A percentile compares a stretch with the other conserved stretches of the same genome.
Conservation (phyloP, 1,140 invertebrate species). For the Leptoteleia sp. region DNA sequence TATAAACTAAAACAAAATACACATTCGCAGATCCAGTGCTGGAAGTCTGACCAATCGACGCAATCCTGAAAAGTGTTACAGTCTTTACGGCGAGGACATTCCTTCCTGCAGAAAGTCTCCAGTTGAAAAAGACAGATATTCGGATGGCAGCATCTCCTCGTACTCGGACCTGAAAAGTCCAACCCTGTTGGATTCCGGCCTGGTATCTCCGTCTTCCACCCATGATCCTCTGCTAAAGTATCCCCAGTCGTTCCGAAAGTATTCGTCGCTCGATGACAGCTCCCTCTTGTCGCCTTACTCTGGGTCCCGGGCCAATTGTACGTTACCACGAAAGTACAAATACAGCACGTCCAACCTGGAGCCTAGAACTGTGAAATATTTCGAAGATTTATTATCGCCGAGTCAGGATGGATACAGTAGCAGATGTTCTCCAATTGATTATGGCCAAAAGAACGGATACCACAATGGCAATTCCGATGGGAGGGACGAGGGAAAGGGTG, state of each 20-base stretch:
- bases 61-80: constrained; percentile 70
- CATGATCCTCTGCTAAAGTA: too few species aligned
- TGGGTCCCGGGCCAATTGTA: constrained; percentile 26
- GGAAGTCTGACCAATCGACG: constrained; percentile 60
- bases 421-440: constrained; percentile 49
- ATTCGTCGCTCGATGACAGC: too few species aligned
- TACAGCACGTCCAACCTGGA: constrained; percentile 63
- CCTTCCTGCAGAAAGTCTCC: constrained; percentile 68
- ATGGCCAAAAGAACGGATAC: constrained; percentile 40
- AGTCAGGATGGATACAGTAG: constrained; percentile 68
- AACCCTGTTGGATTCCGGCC: too few species aligned
- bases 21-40: constrained; percentile 57
- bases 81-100: constrained; percentile 70
- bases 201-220: too few species aligned
- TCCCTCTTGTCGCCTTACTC: too few species aligned
- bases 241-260: too few species aligned
- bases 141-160: too few species aligned
- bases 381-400: constrained; percentile 76
- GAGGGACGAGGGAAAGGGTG: constrained; percentile 20
- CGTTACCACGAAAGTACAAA: constrained; percentile 73
- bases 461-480: constrained; percentile 37
- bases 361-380: constrained; percentile 76
- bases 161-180: too few species aligned
- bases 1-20: too few species aligned
- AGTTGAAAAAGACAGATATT: constrained; percentile 71